phyloP scores from a whole-genome alignment of 2,113 vertebrate species.

The Nicator chloris region DNA sequence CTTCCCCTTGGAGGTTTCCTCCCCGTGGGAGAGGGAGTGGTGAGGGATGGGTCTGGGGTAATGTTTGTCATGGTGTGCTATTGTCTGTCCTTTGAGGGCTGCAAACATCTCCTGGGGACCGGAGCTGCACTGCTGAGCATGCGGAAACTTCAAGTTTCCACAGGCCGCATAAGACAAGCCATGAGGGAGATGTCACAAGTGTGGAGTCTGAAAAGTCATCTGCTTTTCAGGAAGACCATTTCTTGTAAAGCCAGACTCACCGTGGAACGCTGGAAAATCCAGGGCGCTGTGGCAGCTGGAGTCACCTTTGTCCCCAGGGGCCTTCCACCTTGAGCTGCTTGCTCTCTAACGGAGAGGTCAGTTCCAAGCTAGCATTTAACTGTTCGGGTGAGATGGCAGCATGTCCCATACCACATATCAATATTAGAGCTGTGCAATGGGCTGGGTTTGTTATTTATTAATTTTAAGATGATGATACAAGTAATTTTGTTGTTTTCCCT shows the following conservation, averaged over 20 bases:
- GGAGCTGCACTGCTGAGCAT: not conserved
- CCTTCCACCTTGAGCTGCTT: not conserved
- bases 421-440: not conserved
- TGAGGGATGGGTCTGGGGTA: not conserved
- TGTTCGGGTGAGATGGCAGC: not conserved
- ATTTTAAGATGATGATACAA: not conserved
- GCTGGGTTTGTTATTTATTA: not conserved
- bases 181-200: not conserved
- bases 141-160: not conserved
- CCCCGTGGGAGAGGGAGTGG: accelerated
- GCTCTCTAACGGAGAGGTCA: not conserved
- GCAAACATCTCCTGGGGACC: not conserved
- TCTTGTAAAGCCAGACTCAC: not conserved
- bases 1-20: not conserved
- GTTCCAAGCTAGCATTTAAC: not conserved
- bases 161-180: not conserved
- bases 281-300: accelerated
- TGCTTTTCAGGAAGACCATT: not conserved
- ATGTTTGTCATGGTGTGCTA: not conserved
- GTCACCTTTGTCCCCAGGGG: not conserved
- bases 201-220: not conserved
- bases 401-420: not conserved
- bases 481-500: not conserved
- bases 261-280: not conserved
- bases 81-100: not conserved